Percentiles rank a stretch among this genome's conserved stretches.
Evolutionary conservation across 1,140 invertebrate genomes (phyloP).

Genomic region (Pseudomyrmex gracilis): DNA sequence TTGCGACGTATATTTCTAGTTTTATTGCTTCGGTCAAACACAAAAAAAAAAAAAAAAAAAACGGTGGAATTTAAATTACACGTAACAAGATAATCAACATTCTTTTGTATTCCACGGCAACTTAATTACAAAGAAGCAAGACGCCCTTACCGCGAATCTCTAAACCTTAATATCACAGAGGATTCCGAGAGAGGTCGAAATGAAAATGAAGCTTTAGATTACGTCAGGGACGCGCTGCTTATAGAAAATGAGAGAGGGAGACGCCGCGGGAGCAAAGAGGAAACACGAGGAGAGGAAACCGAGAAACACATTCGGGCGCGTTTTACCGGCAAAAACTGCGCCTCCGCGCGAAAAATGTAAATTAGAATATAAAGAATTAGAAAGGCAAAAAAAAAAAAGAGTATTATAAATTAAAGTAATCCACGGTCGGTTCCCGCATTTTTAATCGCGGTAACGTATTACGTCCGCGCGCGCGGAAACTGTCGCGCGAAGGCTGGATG

Average conservation of each 20-base stretch:
- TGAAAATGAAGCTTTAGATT: slow-evolving; percentile 38
- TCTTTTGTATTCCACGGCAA: neutral
- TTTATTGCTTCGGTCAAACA: neutral
- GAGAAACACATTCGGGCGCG: no score
- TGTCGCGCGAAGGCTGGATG: slow-evolving; percentile 12
- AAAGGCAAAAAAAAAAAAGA: neutral
- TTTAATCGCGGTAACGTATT: slow-evolving; percentile 29
- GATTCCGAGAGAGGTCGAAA: neutral
- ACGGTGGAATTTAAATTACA: slow-evolving; percentile 17
- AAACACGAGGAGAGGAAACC: no score
- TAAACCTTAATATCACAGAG: neutral
- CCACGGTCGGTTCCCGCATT: slow-evolving; percentile 13
- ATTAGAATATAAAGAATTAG: slow-evolving; percentile 16
- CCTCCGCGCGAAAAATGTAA: neutral
- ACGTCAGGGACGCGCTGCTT: neutral
- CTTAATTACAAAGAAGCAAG: slow-evolving; percentile 27
- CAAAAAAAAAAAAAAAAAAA: neutral
- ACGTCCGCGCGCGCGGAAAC: neutral
- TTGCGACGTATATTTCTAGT: neutral
- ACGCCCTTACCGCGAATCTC: neutral
- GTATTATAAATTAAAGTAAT: slow-evolving; percentile 44
- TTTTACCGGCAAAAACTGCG: neutral
- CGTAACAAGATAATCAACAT: slow-evolving; percentile 5
- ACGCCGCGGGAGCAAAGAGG: neutral
- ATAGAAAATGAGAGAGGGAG: neutral